A percentile compares a stretch with the other conserved stretches of the same genome.
These are phyloP conservation scores for Poeciliopsis turneri DNA, from an alignment of 2,797 vertebrate species.

Conservation along the genomic window DNA sequence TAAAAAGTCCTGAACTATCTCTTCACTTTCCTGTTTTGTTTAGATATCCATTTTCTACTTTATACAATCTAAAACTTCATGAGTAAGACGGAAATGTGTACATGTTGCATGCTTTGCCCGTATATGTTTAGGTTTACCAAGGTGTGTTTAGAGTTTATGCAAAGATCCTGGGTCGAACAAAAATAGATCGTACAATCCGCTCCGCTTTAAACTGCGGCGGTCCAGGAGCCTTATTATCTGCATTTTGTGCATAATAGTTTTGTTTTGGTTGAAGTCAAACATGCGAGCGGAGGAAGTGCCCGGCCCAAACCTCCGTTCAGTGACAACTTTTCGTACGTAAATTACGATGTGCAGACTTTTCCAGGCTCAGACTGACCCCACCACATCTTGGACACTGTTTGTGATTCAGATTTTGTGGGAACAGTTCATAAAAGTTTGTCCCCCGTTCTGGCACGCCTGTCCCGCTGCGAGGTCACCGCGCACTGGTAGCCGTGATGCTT, in stretches of 20 bases:
- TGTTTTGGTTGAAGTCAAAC: constrained; percentile 2
- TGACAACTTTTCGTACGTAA: constrained; percentile 4
- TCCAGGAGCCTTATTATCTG: background rate
- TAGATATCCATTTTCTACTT: background rate
- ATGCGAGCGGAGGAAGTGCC: background rate
- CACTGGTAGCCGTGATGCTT: background rate
- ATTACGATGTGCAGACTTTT: constrained; percentile 5
- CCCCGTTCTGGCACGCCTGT: background rate
- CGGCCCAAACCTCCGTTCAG: background rate
- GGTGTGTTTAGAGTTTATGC: background rate
- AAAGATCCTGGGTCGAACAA: background rate
- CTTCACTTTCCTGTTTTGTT: background rate
- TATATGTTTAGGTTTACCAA: background rate
- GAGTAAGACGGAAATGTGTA: background rate
- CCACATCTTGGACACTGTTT: background rate
- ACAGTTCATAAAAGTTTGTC: background rate
- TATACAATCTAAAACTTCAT: background rate
- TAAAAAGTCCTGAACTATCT: background rate
- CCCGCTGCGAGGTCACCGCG: background rate
- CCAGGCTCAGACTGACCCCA: background rate
- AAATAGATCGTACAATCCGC: background rate
- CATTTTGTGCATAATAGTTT: background rate
- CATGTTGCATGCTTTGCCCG: background rate
- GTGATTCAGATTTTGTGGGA: constrained; percentile 10
- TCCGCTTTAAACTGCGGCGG: background rate